Conservation (phyloP, 1,140 invertebrate species). For the Nephotettix cincticeps region DNA sequence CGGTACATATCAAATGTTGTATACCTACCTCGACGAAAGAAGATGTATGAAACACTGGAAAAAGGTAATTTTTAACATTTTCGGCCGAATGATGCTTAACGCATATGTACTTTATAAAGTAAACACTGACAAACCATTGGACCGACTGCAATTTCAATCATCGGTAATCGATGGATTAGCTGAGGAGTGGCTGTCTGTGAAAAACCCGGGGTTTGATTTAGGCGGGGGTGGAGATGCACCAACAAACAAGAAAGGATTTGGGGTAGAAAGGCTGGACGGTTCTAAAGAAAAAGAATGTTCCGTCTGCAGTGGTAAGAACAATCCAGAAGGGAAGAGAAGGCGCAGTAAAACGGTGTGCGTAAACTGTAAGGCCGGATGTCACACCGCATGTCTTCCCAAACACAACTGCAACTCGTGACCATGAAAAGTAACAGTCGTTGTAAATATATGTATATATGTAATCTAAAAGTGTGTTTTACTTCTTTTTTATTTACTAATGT, state of each 20-base stretch:
- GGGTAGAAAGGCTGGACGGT: not conserved
- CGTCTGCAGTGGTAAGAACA: conserved; percentile 4
- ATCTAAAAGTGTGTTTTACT: too few species aligned
- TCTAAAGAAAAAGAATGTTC: conserved; percentile 15
- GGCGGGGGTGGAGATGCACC: not conserved
- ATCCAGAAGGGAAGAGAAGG: conserved; percentile 10
- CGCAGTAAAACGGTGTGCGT: conserved; percentile 1
- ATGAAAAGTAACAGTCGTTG: not conserved
- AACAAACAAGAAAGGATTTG: not conserved
- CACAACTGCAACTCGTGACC: not conserved
- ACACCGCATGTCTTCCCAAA: not conserved
- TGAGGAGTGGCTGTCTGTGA: not conserved
- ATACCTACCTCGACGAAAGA: not conserved
- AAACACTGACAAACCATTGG: not conserved
- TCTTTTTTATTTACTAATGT: too few species aligned
- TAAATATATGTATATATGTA: too few species aligned
- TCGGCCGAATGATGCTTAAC: conserved; percentile 7
- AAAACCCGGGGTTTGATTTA: not conserved
- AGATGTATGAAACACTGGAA: conserved; percentile 18
- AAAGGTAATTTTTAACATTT: conserved; percentile 3
- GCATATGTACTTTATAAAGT: not conserved
- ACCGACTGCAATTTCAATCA: not conserved
- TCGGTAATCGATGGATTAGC: not conserved
- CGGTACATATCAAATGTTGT: not conserved
- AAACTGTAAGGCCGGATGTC: not conserved